These are phyloP conservation scores for Spinus olivaceus DNA, from an alignment of 2,797 vertebrate species.

Conservation along the genomic window DNA sequence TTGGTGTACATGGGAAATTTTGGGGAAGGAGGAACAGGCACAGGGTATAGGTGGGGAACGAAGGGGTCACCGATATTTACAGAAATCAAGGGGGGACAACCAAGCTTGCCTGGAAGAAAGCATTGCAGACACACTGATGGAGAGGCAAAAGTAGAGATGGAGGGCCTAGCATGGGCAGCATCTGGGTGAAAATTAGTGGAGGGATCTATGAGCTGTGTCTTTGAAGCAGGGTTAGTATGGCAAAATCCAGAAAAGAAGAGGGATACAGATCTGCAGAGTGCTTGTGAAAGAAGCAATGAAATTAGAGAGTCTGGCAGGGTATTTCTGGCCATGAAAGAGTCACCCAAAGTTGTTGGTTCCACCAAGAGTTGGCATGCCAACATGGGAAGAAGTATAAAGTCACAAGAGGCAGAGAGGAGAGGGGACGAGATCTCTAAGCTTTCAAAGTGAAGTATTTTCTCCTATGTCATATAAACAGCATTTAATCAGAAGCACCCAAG, in stretches of 20 bases:
- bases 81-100: neutral
- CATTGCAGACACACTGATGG: neutral
- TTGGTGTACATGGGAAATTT: neutral
- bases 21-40: neutral
- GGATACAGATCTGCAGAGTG: neutral
- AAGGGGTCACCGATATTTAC: fast-evolving
- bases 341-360: fast-evolving
- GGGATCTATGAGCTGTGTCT: neutral
- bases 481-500: neutral
- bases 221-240: neutral
- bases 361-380: fast-evolving
- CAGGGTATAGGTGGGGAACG: neutral
- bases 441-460: neutral
- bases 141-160: neutral
- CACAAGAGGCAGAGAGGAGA: neutral
- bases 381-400: fast-evolving
- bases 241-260: neutral
- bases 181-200: neutral
- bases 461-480: neutral
- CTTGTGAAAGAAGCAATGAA: neutral
- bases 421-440: neutral
- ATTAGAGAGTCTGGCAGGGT: fast-evolving
- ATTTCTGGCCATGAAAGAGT: neutral
- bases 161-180: fast-evolving
- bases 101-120: neutral